Conservation (phyloP, 2,888 invertebrate genomes). For the Drosophila demipolita region DNA sequence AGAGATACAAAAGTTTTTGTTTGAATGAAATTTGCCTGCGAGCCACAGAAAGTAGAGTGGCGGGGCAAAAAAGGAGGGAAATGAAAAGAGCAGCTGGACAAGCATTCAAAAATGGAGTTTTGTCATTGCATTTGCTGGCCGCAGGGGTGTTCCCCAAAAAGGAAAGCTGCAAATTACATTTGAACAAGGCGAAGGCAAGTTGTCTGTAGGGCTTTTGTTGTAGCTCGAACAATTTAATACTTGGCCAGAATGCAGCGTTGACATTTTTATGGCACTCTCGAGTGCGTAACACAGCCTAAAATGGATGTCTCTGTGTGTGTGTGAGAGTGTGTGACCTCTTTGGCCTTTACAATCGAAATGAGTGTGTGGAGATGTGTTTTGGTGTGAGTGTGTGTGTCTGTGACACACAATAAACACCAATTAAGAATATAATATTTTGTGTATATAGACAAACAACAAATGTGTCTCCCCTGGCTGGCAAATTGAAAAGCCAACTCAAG, state of each 20-base stretch:
- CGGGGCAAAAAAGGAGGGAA: background rate
- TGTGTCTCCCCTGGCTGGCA: constrained; percentile 51
- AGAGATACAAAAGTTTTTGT: constrained; percentile 60
- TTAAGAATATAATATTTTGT: constrained; percentile 81
- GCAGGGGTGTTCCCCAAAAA: constrained; percentile 39
- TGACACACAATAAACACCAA: constrained; percentile 80
- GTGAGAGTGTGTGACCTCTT: constrained; percentile 21
- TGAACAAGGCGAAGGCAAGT: constrained; percentile 60
- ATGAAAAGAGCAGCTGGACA: constrained; percentile 55
- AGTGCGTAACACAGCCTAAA: constrained; percentile 49
- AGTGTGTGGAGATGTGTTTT: constrained; percentile 10
- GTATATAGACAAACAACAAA: constrained; percentile 70
- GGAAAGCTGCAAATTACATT: constrained; percentile 76
- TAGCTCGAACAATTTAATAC: constrained; percentile 59
- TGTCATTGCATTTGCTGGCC: constrained; percentile 56
- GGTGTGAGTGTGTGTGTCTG: constrained; percentile 49
- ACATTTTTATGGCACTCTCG: constrained; percentile 73
- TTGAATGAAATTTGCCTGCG: constrained; percentile 63
- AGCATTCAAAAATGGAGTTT: constrained; percentile 44
- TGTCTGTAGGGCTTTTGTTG: constrained; percentile 49
- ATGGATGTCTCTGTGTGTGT: constrained; percentile 27
- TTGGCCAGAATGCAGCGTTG: constrained; percentile 59
- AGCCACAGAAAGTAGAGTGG: constrained; percentile 28
- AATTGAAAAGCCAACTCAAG: constrained; percentile 79
- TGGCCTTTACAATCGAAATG: constrained; percentile 23